Conservation (phyloP, 2,113 vertebrate species). For the Orthonyx spaldingii region DNA sequence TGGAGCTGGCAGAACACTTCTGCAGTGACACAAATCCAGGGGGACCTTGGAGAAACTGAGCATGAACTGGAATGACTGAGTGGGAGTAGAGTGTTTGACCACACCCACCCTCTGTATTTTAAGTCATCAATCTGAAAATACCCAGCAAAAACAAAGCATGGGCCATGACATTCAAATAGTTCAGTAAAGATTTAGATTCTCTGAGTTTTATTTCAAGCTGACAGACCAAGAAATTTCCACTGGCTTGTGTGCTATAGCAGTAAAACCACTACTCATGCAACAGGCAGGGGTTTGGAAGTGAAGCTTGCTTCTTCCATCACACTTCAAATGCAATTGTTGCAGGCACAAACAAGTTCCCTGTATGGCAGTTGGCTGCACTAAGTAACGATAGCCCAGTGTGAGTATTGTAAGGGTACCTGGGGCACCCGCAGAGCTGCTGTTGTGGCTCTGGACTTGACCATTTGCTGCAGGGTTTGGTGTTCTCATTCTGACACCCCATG, state of each 20-base stretch:
- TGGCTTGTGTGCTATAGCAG: background rate
- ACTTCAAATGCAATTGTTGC: background rate
- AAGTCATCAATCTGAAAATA: background rate
- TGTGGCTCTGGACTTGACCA: background rate
- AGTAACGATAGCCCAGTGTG: rapidly evolving
- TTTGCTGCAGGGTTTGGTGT: background rate
- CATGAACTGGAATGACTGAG: background rate
- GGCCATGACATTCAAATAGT: background rate
- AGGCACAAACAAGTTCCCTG: background rate
- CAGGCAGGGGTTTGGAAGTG: background rate
- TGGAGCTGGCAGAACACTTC: background rate
- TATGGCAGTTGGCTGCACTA: background rate
- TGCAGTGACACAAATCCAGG: background rate
- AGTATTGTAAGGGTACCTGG: background rate
- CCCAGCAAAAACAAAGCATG: background rate
- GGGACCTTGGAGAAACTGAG: background rate
- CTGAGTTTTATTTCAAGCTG: background rate
- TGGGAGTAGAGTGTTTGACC: background rate
- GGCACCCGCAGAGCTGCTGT: background rate
- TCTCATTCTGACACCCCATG: background rate
- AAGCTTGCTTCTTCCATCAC: background rate
- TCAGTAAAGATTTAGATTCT: background rate
- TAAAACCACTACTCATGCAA: background rate
- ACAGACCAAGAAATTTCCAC: background rate
- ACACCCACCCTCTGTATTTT: background rate